These are phyloP conservation scores for Melanchra persicariae DNA, from an alignment of 2,888 invertebrate species.

Conservation along the genomic window DNA sequence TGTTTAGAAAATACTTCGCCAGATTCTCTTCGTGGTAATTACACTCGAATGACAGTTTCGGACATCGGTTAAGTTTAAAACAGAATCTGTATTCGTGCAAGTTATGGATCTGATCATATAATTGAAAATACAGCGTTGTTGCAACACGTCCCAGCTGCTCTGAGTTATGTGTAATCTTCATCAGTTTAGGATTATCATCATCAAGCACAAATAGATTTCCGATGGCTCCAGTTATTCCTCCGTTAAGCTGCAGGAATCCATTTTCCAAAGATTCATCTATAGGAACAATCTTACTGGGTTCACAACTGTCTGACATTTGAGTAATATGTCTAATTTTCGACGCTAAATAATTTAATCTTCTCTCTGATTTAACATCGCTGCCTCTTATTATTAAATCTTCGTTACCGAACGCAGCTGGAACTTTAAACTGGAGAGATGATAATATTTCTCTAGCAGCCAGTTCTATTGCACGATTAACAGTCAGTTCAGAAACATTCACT, in stretches of 20 bases:
- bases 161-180: not conserved
- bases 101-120: not conserved
- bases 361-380: conserved; percentile 17
- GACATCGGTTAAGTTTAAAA: not conserved
- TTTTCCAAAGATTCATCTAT: conserved; percentile 22
- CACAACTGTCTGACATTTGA: accelerated
- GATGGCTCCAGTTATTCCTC: not conserved
- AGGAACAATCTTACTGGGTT: not conserved
- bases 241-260: not conserved
- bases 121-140: not conserved
- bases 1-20: not conserved
- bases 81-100: conserved; percentile 25
- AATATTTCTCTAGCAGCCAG: conserved; percentile 19
- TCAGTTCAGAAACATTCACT: not conserved
- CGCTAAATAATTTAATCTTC: not conserved
- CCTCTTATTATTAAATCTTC: conserved; percentile 47
- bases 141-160: not conserved
- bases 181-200: not conserved
- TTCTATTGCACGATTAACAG: not conserved
- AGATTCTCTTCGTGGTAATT: not conserved
- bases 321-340: accelerated
- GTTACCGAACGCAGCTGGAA: conserved; percentile 57
- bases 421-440: conserved; percentile 21
- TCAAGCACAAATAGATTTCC: conserved; percentile 1
- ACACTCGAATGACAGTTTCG: not conserved